Conservation (phyloP, 1,140 invertebrate species). For the Nymphalis io region DNA sequence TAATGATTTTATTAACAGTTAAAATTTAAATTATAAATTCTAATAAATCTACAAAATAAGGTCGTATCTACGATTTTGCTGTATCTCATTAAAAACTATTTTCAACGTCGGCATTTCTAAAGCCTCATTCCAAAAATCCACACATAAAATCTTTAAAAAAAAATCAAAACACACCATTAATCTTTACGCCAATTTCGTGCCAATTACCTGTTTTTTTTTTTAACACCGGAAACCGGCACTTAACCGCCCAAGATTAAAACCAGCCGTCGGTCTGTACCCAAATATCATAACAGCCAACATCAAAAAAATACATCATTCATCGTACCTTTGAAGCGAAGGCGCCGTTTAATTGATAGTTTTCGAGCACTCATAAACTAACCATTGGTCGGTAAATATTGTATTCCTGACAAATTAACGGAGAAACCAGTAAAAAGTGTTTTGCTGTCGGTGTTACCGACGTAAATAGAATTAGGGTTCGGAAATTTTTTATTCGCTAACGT, state of each 20-base stretch:
- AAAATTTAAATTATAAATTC: no score
- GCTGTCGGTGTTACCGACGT: slow-evolving; percentile 42
- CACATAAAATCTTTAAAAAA: slow-evolving; percentile 30
- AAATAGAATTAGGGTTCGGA: slow-evolving; percentile 36
- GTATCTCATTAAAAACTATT: neutral
- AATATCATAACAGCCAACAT: slow-evolving; percentile 34
- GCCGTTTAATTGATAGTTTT: slow-evolving; percentile 73
- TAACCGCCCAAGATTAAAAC: slow-evolving; percentile 8
- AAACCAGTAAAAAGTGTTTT: slow-evolving; percentile 43
- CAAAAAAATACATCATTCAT: slow-evolving; percentile 47
- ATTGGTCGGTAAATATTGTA: slow-evolving; percentile 66
- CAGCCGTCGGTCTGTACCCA: neutral
- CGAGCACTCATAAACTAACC: slow-evolving; percentile 59
- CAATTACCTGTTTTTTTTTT: slow-evolving; percentile 25
- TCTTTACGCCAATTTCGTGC: slow-evolving; percentile 28
- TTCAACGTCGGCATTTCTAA: neutral
- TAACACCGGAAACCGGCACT: slow-evolving; percentile 30
- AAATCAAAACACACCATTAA: slow-evolving; percentile 28
- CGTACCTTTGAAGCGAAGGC: slow-evolving; percentile 52
- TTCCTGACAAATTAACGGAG: slow-evolving; percentile 73
- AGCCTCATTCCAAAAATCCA: slow-evolving; percentile 1
- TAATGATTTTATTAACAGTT: no score
- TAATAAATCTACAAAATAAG: no score
- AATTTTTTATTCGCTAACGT: neutral
- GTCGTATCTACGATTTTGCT: no score